These are phyloP conservation scores for Rotaria socialis DNA, from an alignment of 2,888 invertebrate genomes.

Conservation along the genomic window DNA sequence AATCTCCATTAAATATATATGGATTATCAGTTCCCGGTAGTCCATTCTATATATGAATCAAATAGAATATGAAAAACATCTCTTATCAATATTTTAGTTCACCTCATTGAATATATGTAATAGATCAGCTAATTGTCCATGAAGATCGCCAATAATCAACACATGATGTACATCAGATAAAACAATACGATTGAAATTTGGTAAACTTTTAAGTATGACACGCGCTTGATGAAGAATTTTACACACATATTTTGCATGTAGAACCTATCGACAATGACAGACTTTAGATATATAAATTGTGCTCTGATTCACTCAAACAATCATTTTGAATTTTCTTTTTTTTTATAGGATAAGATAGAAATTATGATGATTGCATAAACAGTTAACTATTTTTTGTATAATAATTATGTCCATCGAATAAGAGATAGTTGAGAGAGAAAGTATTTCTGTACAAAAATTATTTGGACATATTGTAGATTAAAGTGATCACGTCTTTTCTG, in stretches of 20 bases:
- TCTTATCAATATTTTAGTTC: neutral
- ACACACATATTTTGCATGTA: constrained; percentile 80
- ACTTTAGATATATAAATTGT: no score
- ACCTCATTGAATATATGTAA: constrained; percentile 70
- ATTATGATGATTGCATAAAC: no score
- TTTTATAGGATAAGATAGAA: no score
- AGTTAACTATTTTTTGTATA: no score
- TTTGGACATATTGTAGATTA: no score
- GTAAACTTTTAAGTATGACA: constrained; percentile 70
- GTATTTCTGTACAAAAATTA: no score
- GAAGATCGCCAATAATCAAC: constrained; percentile 84
- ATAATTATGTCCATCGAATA: no score
- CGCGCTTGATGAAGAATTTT: constrained; percentile 77
- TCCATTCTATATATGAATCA: constrained; percentile 70
- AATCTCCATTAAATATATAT: constrained; percentile 87
- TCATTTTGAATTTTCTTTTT: neutral
- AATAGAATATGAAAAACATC: constrained; percentile 4
- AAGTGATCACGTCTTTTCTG: no score
- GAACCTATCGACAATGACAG: constrained; percentile 63
- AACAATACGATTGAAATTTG: constrained; percentile 78
- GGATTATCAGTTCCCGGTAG: constrained; percentile 83
- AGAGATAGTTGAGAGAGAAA: no score
- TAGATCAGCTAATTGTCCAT: constrained; percentile 85
- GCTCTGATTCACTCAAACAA: neutral
- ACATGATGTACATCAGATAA: constrained; percentile 82